phyloP scores from a whole-genome alignment of 2,797 vertebrate species.

The Peromyscus aztecus region DNA sequence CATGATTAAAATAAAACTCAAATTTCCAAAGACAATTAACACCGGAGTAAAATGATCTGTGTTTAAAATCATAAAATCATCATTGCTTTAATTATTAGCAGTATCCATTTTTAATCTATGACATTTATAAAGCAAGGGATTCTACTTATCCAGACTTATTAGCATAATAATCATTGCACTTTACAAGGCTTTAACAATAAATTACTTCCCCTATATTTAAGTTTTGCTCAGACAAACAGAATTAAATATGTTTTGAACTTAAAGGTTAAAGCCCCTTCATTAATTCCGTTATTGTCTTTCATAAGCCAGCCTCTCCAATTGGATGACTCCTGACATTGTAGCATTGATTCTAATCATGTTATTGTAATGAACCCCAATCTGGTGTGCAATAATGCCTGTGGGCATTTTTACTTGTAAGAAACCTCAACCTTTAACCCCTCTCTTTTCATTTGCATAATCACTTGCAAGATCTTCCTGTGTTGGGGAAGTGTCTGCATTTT shows the following conservation, averaged over 20 bases:
- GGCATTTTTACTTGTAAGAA: slow-evolving; percentile 73
- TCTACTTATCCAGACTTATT: slow-evolving; percentile 85
- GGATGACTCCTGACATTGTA: slow-evolving; percentile 68
- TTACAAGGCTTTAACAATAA: slow-evolving; percentile 82
- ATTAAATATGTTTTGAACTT: slow-evolving; percentile 83
- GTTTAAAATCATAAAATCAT: slow-evolving; percentile 82
- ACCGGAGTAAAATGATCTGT: slow-evolving; percentile 75
- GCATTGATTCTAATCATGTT: slow-evolving; percentile 76
- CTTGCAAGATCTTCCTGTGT: slow-evolving; percentile 55
- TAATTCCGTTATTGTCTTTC: slow-evolving; percentile 82
- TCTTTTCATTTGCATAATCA: slow-evolving; percentile 75
- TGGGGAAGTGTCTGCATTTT: slow-evolving; percentile 14
- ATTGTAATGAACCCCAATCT: slow-evolving; percentile 50
- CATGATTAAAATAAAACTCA: slow-evolving; percentile 84
- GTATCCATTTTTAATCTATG: slow-evolving; percentile 85
- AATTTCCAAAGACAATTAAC: slow-evolving; percentile 84
- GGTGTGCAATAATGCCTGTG: slow-evolving; percentile 45
- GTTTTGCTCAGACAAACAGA: slow-evolving; percentile 84
- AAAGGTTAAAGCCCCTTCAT: slow-evolving; percentile 82
- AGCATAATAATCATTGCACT: slow-evolving; percentile 87
- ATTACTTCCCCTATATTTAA: slow-evolving; percentile 86
- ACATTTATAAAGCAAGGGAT: slow-evolving; percentile 84
- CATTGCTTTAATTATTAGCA: slow-evolving; percentile 80
- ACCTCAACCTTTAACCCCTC: slow-evolving; percentile 58
- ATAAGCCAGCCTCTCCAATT: slow-evolving; percentile 70